phyloP scores from a whole-genome alignment of 2,797 vertebrate genomes.

The Cryptoprocta ferox region DNA sequence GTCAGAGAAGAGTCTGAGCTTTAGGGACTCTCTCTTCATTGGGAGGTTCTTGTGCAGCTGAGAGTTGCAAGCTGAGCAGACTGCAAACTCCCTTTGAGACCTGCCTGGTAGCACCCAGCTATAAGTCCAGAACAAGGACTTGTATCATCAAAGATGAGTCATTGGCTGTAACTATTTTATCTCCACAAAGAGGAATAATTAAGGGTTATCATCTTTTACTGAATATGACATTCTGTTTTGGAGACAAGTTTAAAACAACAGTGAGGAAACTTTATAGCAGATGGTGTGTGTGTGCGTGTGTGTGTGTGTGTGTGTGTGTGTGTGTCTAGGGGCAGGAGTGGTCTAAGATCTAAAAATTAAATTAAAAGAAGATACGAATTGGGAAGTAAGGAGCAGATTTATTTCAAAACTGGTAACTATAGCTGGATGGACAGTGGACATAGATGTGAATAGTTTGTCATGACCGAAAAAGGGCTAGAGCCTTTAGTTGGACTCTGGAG shows the following conservation, averaged over 20 bases:
- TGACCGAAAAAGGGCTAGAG: neutral
- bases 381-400: neutral
- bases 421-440: neutral
- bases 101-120: neutral
- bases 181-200: neutral
- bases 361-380: slow-evolving; percentile 12
- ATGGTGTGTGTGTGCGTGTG: neutral
- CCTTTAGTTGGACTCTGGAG: neutral
- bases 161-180: slow-evolving; percentile 28
- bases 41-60: neutral
- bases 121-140: neutral
- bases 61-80: neutral
- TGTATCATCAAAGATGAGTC: neutral
- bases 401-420: neutral
- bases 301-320: neutral
- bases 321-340: neutral
- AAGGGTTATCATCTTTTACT: neutral
- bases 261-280: neutral
- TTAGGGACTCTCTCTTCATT: neutral
- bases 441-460: neutral
- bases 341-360: slow-evolving; percentile 17
- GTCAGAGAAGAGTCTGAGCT: neutral
- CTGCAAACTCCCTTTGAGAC: neutral
- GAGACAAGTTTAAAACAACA: neutral
- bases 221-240: neutral